Conservation (phyloP, 2,113 vertebrate species). For the Caloenas nicobarica region DNA sequence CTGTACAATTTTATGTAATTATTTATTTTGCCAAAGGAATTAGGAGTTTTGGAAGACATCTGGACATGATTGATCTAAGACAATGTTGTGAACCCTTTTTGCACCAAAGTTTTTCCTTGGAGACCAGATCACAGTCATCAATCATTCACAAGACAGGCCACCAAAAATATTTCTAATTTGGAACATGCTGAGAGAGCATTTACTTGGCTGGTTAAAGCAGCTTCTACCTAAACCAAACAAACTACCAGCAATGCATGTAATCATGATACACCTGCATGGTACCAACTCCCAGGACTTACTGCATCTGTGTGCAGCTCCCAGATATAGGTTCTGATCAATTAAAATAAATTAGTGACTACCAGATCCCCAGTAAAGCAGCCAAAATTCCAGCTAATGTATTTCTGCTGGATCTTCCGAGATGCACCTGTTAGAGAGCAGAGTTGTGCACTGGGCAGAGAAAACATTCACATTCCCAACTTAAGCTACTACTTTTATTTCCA, state of each 20-base stretch:
- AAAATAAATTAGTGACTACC: accelerated
- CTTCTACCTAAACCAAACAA: not conserved
- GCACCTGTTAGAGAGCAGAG: not conserved
- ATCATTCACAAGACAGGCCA: not conserved
- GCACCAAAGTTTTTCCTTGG: not conserved
- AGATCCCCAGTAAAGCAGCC: not conserved
- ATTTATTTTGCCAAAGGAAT: not conserved
- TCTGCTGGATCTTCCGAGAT: not conserved
- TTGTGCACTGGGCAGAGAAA: not conserved
- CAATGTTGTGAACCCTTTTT: not conserved
- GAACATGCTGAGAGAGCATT: not conserved
- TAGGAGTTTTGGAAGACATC: not conserved
- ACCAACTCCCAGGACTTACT: not conserved
- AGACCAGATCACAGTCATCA: not conserved
- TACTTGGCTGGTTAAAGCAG: not conserved
- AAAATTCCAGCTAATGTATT: not conserved
- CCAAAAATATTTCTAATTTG: not conserved
- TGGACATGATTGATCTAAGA: not conserved
- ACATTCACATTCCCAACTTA: not conserved
- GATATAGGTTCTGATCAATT: not conserved
- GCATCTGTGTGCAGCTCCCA: not conserved
- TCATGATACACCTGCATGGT: not conserved
- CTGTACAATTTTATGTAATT: not conserved
- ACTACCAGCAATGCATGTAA: not conserved
- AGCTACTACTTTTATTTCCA: not conserved